phyloP scores from a whole-genome alignment of 1,140 invertebrate species.

The Andrena cerasifolii region DNA sequence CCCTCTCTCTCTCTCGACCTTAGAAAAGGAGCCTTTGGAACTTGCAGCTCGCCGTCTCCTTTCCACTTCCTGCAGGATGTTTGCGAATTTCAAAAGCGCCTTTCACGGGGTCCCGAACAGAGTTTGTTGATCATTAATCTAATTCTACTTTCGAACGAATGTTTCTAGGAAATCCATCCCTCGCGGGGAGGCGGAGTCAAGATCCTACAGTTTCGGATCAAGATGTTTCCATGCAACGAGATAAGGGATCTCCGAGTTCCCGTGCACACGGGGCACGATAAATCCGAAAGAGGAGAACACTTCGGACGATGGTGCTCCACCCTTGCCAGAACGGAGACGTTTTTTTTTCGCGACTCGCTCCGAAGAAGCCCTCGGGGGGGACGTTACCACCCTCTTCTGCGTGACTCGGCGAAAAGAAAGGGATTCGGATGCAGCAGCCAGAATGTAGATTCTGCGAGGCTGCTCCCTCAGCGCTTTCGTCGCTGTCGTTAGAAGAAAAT shows the following conservation, averaged over 20 bases:
- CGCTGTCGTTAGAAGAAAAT: background rate
- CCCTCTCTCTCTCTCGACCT: too few relatives aligned
- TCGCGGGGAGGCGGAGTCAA: too few relatives aligned
- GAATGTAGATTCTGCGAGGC: background rate
- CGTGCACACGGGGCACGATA: background rate
- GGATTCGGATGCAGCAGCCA: background rate
- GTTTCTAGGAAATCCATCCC: too few relatives aligned
- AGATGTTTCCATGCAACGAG: too few relatives aligned
- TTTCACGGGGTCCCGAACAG: too few relatives aligned
- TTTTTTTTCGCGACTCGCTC: background rate
- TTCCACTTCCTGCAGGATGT: background rate
- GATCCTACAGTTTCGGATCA: too few relatives aligned
- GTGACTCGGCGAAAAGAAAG: background rate
- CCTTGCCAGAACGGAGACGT: too few relatives aligned
- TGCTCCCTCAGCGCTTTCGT: background rate
- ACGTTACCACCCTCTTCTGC: background rate
- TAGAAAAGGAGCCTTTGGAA: background rate
- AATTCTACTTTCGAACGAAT: background rate
- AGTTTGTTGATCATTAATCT: background rate
- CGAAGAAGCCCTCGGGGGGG: background rate
- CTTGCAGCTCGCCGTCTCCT: background rate
- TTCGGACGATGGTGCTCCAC: background rate
- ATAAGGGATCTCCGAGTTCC: background rate
- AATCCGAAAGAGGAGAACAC: slow-evolving; percentile 1
- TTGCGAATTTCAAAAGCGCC: background rate